Evolutionary conservation across 2,797 vertebrate genomes (phyloP).

Genomic region (Miichthys miiuy): DNA sequence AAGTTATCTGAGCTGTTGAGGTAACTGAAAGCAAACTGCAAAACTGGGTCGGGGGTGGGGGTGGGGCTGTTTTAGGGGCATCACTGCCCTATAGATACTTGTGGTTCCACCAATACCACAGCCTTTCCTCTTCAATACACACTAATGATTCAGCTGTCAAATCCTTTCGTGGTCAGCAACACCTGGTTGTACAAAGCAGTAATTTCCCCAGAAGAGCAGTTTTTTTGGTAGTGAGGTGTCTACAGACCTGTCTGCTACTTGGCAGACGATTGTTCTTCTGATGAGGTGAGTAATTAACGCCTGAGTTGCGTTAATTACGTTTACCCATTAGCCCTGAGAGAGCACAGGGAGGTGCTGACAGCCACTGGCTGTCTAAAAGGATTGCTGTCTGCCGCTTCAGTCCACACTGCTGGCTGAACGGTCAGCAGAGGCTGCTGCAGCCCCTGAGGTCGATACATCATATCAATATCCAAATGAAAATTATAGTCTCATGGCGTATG

Average conservation of each 20-base stretch:
- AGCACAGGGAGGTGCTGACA: conserved; percentile 55
- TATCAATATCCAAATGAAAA: conserved; percentile 69
- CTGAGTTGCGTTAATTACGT: conserved; percentile 66
- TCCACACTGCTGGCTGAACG: conserved; percentile 28
- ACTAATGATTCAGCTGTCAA: conserved; percentile 4
- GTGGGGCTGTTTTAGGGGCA: conserved; percentile 7
- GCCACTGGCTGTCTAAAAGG: conserved; percentile 42
- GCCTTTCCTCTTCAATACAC: neutral
- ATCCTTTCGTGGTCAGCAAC: conserved; percentile 21
- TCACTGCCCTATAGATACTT: conserved; percentile 9
- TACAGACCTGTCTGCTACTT: conserved; percentile 21
- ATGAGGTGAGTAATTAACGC: conserved; percentile 58
- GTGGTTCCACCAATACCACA: conserved; percentile 1
- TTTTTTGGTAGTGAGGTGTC: conserved; percentile 22
- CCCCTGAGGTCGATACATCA: conserved; percentile 42
- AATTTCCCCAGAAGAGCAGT: conserved; percentile 40
- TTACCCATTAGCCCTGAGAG: conserved; percentile 52
- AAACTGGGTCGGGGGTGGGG: neutral
- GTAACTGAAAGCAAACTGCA: conserved; percentile 23
- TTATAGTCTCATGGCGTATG: conserved; percentile 37
- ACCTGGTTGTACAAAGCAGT: conserved; percentile 38
- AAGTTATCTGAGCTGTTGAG: conserved; percentile 56
- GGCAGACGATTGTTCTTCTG: conserved; percentile 45
- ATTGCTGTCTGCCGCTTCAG: conserved; percentile 34
- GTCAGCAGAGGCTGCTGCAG: conserved; percentile 36